Evolutionary conservation across 2,797 vertebrate genomes (phyloP).

Genomic region (Hapalemur alaotrensis): DNA sequence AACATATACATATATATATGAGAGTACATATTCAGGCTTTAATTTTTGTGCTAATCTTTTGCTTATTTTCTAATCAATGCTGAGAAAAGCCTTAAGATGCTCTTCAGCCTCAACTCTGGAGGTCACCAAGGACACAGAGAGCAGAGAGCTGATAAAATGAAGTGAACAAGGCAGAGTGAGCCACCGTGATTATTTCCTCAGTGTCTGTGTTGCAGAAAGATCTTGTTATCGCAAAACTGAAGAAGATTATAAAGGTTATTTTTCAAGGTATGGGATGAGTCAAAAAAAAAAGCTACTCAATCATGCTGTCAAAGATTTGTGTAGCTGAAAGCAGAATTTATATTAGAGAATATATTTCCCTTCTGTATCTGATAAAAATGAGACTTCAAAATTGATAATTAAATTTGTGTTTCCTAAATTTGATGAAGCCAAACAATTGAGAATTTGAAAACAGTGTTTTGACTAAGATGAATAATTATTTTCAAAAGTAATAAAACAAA

Average conservation of each 20-base stretch:
- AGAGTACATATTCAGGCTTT: background rate
- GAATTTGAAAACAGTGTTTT: background rate
- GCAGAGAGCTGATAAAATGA: constrained; percentile 18
- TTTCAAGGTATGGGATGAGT: constrained; percentile 52
- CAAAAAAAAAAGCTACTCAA: constrained; percentile 38
- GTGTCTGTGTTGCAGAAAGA: constrained; percentile 52
- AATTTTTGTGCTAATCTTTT: constrained; percentile 34
- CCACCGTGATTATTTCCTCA: constrained; percentile 17
- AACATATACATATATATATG: constrained; percentile 3
- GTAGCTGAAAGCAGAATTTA: constrained; percentile 52
- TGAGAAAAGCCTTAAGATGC: background rate
- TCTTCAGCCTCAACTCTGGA: background rate
- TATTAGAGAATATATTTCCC: constrained; percentile 49
- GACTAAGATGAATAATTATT: background rate
- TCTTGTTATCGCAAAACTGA: constrained; percentile 68
- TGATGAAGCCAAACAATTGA: background rate
- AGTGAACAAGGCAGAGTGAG: background rate
- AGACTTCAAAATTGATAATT: constrained; percentile 33
- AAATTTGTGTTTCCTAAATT: constrained; percentile 17
- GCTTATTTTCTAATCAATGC: constrained; percentile 53
- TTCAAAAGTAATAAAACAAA: background rate
- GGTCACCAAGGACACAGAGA: background rate
- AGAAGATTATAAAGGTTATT: constrained; percentile 70
- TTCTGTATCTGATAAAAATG: constrained; percentile 11
- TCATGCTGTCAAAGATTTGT: constrained; percentile 64